Evolutionary conservation across 1,140 invertebrate species (phyloP).

Genomic region (Drosophila prosaltans): DNA sequence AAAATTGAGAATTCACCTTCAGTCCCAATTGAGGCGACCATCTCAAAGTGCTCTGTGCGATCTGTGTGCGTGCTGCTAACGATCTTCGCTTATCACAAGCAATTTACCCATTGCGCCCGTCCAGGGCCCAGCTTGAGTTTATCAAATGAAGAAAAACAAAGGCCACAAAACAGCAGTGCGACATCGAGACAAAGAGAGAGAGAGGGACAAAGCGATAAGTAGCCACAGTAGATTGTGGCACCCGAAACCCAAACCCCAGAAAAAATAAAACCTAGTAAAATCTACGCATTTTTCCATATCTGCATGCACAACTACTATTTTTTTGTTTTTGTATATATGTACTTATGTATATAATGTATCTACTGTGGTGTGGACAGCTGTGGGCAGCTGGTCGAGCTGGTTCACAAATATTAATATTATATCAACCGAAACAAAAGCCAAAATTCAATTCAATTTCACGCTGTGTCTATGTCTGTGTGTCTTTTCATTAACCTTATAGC

Average conservation of each 20-base stretch:
- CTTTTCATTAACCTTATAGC: conserved; percentile 59
- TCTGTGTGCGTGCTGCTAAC: conserved; percentile 5
- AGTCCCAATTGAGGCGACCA: conserved; percentile 59
- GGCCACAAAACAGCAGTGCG: not conserved
- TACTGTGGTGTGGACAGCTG: conserved; percentile 2
- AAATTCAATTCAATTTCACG: conserved; percentile 73
- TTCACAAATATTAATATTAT: conserved; percentile 20
- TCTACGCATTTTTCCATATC: conserved; percentile 10
- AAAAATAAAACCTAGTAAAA: not conserved
- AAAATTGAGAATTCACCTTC: conserved; percentile 58
- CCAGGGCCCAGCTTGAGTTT: not conserved
- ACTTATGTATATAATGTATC: not conserved
- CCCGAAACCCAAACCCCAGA: not conserved
- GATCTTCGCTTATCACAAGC: conserved; percentile 10
- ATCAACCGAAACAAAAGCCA: conserved; percentile 34
- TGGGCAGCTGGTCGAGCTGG: conserved; percentile 9
- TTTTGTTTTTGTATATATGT: no score
- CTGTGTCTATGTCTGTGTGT: conserved; percentile 12
- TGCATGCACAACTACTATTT: conserved; percentile 1
- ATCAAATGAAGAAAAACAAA: conserved; percentile 6
- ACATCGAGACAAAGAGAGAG: not conserved
- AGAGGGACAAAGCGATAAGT: not conserved
- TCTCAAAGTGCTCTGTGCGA: not conserved
- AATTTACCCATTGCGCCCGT: conserved; percentile 13
- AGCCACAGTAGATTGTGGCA: conserved; percentile 3